Evolutionary conservation across 2,888 invertebrate species (phyloP), one percentile per base, ranked within the genome.

Genomic region (Crepidodera aurea): DNA sequence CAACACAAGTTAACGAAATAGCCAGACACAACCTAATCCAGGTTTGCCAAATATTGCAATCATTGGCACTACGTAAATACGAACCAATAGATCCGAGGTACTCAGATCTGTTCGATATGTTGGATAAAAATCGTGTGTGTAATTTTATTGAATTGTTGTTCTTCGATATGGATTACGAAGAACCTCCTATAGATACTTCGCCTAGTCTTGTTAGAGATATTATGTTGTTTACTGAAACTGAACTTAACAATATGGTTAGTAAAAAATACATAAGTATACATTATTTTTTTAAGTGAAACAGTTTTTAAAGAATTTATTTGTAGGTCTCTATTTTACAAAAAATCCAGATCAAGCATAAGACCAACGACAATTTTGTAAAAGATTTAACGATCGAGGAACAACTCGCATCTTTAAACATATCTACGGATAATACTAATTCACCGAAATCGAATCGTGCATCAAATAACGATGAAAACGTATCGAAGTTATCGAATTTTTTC

Each of bases 11-110:
- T 57, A 94, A 94, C 39, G 91, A 93, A 75, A 89, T 94, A 60
- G 94, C 96, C 3, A 84, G 96, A 32, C 96, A 94, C 81, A 98
- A 93, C 82, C 84, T 93, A 54, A 90, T 91, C 74, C 93, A 94
- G 84, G 88, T 98, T 60, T 98, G 96, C 0, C 94, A 96, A 83
- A 93, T 97, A 70, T 82, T 98, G 48, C 97, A 98, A 83, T 92
- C 93, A 81, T 83, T 98, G 59, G 95, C 96, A 1, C 84, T 97
- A 48, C 88, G 91, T 60, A 90, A 92, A 75, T 91, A 90, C 79
- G 94, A 90, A 58, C 67, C 69, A 3, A 63, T 92, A 34, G 91
- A 92, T 74, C 82, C 84, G 0, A 89, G 89, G 78, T 84, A 88
- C 59, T 82, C 84, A 61, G 95, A 95, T 78, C 82, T 96, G 54